Base-by-base conservation (phyloP, 2,113 vertebrate genomes). In the Procavia capensis region DNA sequence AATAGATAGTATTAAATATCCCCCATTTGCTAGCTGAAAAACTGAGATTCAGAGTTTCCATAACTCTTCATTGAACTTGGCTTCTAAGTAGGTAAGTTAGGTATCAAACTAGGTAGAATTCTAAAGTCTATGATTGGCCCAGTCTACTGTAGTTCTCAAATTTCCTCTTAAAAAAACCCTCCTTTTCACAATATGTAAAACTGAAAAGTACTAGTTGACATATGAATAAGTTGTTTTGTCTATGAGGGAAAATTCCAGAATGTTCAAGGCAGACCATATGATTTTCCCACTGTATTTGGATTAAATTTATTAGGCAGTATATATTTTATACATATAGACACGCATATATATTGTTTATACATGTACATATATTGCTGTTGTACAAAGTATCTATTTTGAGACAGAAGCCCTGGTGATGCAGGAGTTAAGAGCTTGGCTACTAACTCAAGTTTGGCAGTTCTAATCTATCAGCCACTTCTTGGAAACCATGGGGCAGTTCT, bases 161-260 rank as follows among this genome's bases (percentile, higher is more conserved):
- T 1, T 88, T 90, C n/a, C 64, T 91, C 76, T 84, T 84, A 80
- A 93, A 76, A 34, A 85, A 50, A 47, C 36, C 27, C 1, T 64
- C 5, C 45, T 91, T 96, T 94, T 64, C 8, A 25, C 74, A 68
- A 72, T 64, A 80, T 22, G 19, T 57, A 92, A 96, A 89, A 75
- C 57, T 43, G 19, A 14, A 27, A 81, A 88, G 70, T 43, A 75
- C 20, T 83, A 64, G 57, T 63, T 41, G 39, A 80, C 19, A 68
- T 0, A 54, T 90, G 4, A 74, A 93, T 25, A 72, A 31, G 5
- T 85, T 82, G 63, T 36, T 43, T 16, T 14, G 72, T 54, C 25
- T 34, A 68, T 81, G 85, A 92, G 94, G 27, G 9, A 70, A 90
- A 74, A 41, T 90, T 57, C 34, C 47, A 74, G 96, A 13, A 78